Base-by-base conservation (phyloP, 2,113 vertebrate genomes). In the Deroptyus accipitrinus region DNA sequence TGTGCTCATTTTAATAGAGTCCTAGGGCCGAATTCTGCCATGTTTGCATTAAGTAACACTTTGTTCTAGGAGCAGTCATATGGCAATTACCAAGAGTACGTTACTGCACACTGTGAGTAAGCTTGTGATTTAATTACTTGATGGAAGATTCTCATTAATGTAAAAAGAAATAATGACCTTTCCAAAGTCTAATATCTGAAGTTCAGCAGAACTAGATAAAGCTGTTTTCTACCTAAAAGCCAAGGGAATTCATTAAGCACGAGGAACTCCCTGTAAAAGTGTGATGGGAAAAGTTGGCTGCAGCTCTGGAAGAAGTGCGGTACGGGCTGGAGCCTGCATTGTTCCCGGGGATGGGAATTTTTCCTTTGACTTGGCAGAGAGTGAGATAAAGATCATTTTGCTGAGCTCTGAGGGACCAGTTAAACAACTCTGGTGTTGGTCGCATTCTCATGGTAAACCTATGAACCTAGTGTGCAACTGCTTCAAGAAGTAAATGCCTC, bases 391-490 rank as follows among this genome's bases (percentile, higher is more conserved):
- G 80, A 95, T 94, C 73, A 4, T 35, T 88, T 79, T 91, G 64
- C 72, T 66, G 83, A 68, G 82, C 64, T 87, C 42, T 75, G 77
- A 94, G 61, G 57, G 86, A 90, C 91, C 90, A 92, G 95, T 96
- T 90, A 20, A 75, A 86, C 96, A 96, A 76, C 95, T 96, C 88
- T 52, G 77, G 14, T 37, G 92, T 68, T 91, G 88, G 88, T 95
- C 37, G 11, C 28, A 25, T 83, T 91, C 79, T 86, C 85, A 83
- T 90, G 80, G 67, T 88, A 91, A 74, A 68, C 59, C 44, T 46
- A 6, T 49, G 78, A 66, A 77, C 77, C 64, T 64, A 61, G 46
- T 20, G 15, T 85, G 59, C 46, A 84, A 33, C 80, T 88, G 16
- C 75, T 93, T 75, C 66, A 64, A 44, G 41, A 77, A 74, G 63